phyloP scores from a whole-genome alignment of 2,888 invertebrate species.

The Spialia ferax region DNA sequence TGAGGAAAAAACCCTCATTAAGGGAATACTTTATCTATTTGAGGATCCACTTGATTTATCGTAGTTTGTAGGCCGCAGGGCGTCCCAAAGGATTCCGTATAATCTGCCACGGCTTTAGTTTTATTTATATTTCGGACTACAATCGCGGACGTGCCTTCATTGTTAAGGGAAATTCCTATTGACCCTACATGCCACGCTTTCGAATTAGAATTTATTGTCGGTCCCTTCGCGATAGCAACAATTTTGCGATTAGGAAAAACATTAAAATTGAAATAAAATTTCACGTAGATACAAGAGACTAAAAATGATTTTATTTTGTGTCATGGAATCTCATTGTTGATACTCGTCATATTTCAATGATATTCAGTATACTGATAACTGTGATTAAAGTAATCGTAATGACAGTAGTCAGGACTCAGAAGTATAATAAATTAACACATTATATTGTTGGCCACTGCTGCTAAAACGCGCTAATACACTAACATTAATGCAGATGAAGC shows the following conservation, averaged over 20 bases:
- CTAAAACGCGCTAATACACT: too few species aligned
- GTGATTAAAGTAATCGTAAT: too few species aligned
- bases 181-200: conserved; percentile 31
- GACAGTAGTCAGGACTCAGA: too few species aligned
- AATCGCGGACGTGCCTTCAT: conserved; percentile 30
- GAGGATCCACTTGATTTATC: conserved; percentile 32
- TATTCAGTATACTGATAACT: too few species aligned
- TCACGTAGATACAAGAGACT: neutral
- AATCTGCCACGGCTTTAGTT: conserved; percentile 27
- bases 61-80: conserved; percentile 19
- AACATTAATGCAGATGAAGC: too few species aligned
- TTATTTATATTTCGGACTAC: conserved; percentile 26
- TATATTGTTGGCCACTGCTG: too few species aligned
- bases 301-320: too few species aligned
- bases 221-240: conserved; percentile 10
- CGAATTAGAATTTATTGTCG: conserved; percentile 28
- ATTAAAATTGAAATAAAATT: neutral
- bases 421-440: too few species aligned
- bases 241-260: neutral
- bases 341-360: too few species aligned
- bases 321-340: too few species aligned
- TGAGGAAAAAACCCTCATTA: conserved; percentile 29
- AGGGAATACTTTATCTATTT: conserved; percentile 36
- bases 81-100: conserved; percentile 20
- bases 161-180: conserved; percentile 28